Percentiles rank a stretch among this genome's conserved stretches.
Evolutionary conservation across 1,140 invertebrate genomes (phyloP).

Genomic region (Trachymyrmex cornetzi): DNA sequence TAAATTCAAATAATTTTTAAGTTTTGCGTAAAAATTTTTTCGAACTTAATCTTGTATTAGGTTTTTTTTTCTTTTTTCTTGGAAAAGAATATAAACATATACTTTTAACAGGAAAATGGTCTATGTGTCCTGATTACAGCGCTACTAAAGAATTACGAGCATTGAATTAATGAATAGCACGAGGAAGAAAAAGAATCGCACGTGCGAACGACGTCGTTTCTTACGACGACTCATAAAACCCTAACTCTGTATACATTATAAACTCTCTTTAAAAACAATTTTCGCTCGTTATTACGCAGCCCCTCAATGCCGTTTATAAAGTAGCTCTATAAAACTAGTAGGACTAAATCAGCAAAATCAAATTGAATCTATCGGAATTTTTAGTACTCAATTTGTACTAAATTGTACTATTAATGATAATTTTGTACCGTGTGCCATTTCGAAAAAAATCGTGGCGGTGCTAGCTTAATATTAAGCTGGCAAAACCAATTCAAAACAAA

Average conservation of each 20-base stretch:
- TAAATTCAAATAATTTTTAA: neutral
- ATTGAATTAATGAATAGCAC: slow-evolving; percentile 29
- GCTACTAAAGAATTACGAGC: neutral
- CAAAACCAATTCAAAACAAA: no score
- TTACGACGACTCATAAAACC: slow-evolving; percentile 29
- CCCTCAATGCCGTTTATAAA: neutral
- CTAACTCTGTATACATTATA: neutral
- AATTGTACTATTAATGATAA: no score
- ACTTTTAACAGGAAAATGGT: neutral
- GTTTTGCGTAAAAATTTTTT: neutral
- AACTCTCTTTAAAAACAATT: slow-evolving; percentile 46
- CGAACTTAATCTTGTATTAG: neutral
- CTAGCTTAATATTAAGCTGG: no score
- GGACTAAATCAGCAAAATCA: no score
- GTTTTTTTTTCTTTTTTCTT: neutral
- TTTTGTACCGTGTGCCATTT: no score
- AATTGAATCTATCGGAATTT: no score
- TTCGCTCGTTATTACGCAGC: slow-evolving; percentile 13
- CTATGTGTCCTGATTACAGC: neutral
- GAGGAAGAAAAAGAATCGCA: neutral
- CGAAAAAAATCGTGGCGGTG: no score
- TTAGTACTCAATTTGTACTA: no score
- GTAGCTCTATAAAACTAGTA: no score
- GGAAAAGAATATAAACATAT: neutral
- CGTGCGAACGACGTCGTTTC: neutral